Base-by-base conservation (phyloP, 2,888 invertebrate species). In the Synergus itoensis region DNA sequence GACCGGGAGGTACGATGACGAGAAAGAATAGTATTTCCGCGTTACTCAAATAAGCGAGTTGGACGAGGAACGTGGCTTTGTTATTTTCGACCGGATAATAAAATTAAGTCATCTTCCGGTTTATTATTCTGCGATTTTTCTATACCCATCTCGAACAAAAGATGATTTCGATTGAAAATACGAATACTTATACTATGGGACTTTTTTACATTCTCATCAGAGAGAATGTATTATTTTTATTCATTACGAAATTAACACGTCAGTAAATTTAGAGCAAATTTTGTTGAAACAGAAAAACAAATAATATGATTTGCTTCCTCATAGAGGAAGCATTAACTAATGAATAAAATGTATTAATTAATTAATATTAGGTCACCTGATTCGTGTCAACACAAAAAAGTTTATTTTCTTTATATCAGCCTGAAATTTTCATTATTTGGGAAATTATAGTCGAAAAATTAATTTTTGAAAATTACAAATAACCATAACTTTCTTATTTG, bases 101-200 rank as follows among this genome's bases (percentile, higher is more conserved):
- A 80, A 83, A 84, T 85, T 83, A 83, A 81, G 53, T 79, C 73
- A 43, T 79, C 83, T 84, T 85, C 85, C 86, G 83, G 86, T 84
- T 82, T 84, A 81, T 84, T 84, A 85, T 84, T 79, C 48, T 53
- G n/a, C 9, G 73, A 53, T 48, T 73, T 73, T 73, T 53, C 40
- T 73, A 53, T 36, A 16, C 73, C 43, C 36, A 45, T 69, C 41
- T 60, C n/a, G 73, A 73, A 73, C 53, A 73, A 73, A 53, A 36
- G 48, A n/a, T 67, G 67, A 21, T 67, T 45, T 67, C 67, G 8
- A 73, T 73, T 48, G 73, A 48, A 73, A 73, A 73, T 73, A 36
- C 53, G 11, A 21, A 53, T n/a, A 73, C 53, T 16, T 28, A 28
- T 28, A 48, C 11, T 48, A 43, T 43, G 4, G 12, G 5, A 5